Conservation (phyloP, 2,888 invertebrate species). For the Phymatocera aterrima region DNA sequence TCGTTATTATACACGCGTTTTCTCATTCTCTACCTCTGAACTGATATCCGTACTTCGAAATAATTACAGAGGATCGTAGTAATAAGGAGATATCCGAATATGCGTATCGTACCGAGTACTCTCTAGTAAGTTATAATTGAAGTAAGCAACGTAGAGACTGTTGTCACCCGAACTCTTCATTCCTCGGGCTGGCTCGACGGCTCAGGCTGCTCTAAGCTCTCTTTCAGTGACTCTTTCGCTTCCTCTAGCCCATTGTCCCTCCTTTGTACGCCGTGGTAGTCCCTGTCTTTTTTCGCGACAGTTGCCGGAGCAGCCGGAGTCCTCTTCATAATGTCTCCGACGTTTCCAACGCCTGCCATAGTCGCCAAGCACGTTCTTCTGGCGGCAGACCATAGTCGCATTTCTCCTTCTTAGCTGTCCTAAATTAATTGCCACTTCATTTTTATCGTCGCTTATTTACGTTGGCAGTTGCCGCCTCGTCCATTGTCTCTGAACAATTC, state of each 20-base stretch:
- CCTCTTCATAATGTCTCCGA: constrained; percentile 60
- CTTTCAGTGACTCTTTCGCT: constrained; percentile 47
- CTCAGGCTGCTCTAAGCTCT: constrained; percentile 30
- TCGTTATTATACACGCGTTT: too few relatives aligned
- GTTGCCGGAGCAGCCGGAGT: constrained; percentile 52
- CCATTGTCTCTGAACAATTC: constrained; percentile 56
- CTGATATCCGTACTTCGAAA: too few relatives aligned
- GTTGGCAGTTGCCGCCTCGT: constrained; percentile 62
- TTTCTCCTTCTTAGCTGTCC: constrained; percentile 56
- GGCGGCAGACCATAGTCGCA: constrained; percentile 49
- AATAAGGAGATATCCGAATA: not conserved
- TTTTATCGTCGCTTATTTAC: constrained; percentile 69
- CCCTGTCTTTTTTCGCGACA: constrained; percentile 53
- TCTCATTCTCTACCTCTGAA: too few relatives aligned
- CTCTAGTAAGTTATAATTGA: constrained; percentile 2
- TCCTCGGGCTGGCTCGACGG: constrained; percentile 9
- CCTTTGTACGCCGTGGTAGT: constrained; percentile 51
- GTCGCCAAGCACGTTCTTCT: constrained; percentile 48
- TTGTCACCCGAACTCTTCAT: not conserved
- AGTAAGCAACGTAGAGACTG: not conserved
- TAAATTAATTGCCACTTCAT: constrained; percentile 68
- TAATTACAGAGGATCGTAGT: too few relatives aligned
- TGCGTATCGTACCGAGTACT: not conserved
- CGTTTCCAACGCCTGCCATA: constrained; percentile 48
- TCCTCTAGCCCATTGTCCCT: constrained; percentile 43